Conservation (phyloP, 2,113 vertebrate genomes). For the Thinocorus orbignyianus region DNA sequence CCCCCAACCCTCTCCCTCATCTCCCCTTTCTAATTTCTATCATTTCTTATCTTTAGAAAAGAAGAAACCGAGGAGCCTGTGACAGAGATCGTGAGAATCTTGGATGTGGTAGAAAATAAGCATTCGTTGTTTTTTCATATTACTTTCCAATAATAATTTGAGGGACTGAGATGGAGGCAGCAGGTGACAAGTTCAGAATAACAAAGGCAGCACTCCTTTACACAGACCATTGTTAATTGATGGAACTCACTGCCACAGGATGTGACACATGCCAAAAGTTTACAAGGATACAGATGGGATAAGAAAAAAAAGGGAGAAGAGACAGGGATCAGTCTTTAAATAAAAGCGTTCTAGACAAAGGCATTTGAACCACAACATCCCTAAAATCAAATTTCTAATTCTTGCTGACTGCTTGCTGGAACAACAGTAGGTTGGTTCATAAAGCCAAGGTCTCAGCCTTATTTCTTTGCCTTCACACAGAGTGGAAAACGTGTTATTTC, state of each 20-base stretch:
- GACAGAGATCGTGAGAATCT: not conserved
- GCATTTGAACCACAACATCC: not conserved
- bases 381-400: not conserved
- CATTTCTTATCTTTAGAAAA: not conserved
- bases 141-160: not conserved
- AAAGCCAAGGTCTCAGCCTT: not conserved
- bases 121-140: not conserved
- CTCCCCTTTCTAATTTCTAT: not conserved
- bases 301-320: not conserved
- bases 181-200: not conserved
- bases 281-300: accelerated
- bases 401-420: not conserved
- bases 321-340: not conserved
- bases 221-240: not conserved
- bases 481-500: not conserved
- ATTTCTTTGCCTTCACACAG: not conserved
- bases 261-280: not conserved
- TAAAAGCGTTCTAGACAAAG: not conserved
- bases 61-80: not conserved
- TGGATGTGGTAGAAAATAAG: not conserved
- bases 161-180: not conserved
- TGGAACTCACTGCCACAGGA: not conserved
- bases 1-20: not conserved
- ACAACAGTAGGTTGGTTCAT: not conserved
- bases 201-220: not conserved